phyloP scores from a whole-genome alignment of 2,797 vertebrate genomes.

The Coreius guichenoti region DNA sequence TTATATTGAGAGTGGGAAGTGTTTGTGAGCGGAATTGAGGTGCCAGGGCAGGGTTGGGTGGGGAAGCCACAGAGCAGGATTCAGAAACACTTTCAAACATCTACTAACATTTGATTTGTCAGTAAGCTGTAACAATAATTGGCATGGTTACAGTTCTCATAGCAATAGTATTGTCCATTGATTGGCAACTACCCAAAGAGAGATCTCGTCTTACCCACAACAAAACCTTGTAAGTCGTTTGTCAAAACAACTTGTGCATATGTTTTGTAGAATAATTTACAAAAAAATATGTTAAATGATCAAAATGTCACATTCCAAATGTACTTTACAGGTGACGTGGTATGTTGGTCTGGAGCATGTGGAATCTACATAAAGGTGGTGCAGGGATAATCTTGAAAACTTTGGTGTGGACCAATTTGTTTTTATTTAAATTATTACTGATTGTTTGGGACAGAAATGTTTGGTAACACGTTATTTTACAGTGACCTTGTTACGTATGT shows the following conservation, averaged over 20 bases:
- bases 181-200: not conserved
- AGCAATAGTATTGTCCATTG: constrained; percentile 3
- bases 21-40: too few species aligned
- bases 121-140: not conserved
- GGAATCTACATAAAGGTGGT: not conserved
- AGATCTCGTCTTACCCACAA: not conserved
- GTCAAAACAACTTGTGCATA: not conserved
- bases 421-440: not conserved
- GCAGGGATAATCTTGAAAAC: constrained; percentile 5
- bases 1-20: too few species aligned
- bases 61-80: too few species aligned
- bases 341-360: not conserved
- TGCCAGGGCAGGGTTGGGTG: too few species aligned
- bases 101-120: not conserved
- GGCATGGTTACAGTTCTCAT: not conserved
- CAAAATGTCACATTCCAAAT: not conserved
- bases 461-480: too few species aligned
- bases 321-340: not conserved
- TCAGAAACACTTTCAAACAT: not conserved
- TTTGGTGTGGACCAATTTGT: too few species aligned
- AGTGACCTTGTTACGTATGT: too few species aligned
- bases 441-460: not conserved
- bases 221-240: not conserved
- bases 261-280: not conserved
- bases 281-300: not conserved